These are phyloP conservation scores for Calliphora vicina DNA, from an alignment of 1,140 invertebrate species.

Conservation along the genomic window DNA sequence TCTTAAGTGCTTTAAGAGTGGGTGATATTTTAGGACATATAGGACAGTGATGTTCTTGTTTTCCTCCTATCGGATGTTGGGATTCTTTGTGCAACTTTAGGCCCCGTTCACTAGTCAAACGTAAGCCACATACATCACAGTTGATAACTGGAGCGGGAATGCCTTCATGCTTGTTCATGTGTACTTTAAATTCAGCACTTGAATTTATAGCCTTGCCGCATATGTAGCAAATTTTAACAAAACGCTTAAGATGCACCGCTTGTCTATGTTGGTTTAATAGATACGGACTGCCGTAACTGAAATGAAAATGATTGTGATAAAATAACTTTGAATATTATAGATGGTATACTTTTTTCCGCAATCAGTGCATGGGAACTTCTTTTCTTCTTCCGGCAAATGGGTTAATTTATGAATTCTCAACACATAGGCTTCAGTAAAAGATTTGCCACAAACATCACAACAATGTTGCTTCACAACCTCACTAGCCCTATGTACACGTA, in stretches of 20 bases:
- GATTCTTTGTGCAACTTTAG: constrained; percentile 55
- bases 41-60: constrained; percentile 50
- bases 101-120: constrained; percentile 52
- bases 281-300: not conserved
- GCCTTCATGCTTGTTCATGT: constrained; percentile 48
- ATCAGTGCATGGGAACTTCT: not conserved
- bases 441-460: constrained; percentile 7
- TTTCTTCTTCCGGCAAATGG: constrained; percentile 15
- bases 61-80: constrained; percentile 53
- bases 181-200: constrained; percentile 46
- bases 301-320: not conserved
- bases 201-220: constrained; percentile 55
- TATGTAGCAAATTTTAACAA: constrained; percentile 57
- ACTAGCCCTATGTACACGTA: not conserved
- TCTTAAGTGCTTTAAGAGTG: not conserved
- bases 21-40: constrained; percentile 54
- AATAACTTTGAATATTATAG: not conserved
- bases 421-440: not conserved
- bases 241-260: constrained; percentile 53
- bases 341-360: constrained; percentile 5
- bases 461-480: not conserved
- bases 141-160: constrained; percentile 42
- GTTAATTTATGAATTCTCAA: not conserved
- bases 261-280: constrained; percentile 47
- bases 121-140: constrained; percentile 52